Evolutionary conservation across 1,140 invertebrate genomes (phyloP).

Genomic region (Pogonus chalceus): DNA sequence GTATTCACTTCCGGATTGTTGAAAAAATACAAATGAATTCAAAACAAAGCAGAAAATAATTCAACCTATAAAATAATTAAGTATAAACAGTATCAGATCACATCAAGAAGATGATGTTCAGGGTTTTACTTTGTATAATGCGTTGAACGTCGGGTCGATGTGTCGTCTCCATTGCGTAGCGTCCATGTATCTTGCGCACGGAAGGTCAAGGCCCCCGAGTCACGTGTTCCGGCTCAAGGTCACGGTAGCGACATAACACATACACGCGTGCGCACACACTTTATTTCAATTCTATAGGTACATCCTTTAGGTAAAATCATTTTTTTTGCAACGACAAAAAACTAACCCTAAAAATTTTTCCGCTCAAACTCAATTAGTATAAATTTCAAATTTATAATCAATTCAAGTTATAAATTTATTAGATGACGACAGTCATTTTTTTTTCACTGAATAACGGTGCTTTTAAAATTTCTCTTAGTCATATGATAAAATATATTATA

Average conservation of each 20-base stretch:
- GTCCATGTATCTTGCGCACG: slow-evolving; percentile 12
- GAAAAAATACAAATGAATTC: too few species aligned
- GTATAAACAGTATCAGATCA: not conserved
- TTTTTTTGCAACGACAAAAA: too few species aligned
- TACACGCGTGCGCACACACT: not conserved
- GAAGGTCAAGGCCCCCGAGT: slow-evolving; percentile 18
- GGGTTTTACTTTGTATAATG: not conserved
- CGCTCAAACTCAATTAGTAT: too few species aligned
- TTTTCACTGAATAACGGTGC: too few species aligned
- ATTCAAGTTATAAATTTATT: too few species aligned
- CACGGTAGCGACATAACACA: slow-evolving; percentile 12
- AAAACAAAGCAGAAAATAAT: slow-evolving; percentile 7
- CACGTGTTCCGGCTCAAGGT: slow-evolving; percentile 17
- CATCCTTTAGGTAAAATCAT: not conserved
- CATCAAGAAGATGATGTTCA: too few species aligned
- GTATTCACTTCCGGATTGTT: too few species aligned
- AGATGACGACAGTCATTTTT: too few species aligned
- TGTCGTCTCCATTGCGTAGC: not conserved
- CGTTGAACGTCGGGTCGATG: not conserved
- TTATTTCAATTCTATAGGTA: not conserved
- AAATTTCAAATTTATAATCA: too few species aligned
- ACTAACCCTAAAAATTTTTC: too few species aligned
- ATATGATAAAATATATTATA: too few species aligned
- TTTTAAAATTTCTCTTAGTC: too few species aligned
- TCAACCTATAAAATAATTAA: slow-evolving; percentile 13